Evolutionary conservation across 2,113 vertebrate genomes (phyloP), one percentile per base, ranked within the genome.

Genomic region (Notarius lentiginosus): DNA sequence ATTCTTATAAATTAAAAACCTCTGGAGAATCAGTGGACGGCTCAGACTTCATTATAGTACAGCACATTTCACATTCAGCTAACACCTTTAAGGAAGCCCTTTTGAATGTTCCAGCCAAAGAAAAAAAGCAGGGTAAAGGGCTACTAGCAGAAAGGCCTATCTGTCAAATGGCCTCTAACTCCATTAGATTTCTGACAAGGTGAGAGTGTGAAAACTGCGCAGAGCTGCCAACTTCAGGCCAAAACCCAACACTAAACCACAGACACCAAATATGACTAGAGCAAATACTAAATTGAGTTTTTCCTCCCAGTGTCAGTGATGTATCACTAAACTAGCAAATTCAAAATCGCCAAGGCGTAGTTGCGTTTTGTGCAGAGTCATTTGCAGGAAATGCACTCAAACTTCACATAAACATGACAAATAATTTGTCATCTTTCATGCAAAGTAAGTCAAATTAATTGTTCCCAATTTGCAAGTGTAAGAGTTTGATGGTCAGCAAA

Each of bases 241-340:
- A 86, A 87, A 80, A 51, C n/a, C 34, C 34, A 84, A 51, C 80
- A 88, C 86, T 88, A 90, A 87, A 24, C 30, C 9, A 27, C 65
- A 73, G 83, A 83, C 89, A 49, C 86, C 81, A 18, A 75, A 82
- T 81, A 89, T 2, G 12, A 22, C 17, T 47, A 84, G 86, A 83
- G 60, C 66, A 70, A 83, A 22, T 47, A 47, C 70, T 47, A 73
- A 73, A 47, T 73, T 73, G 10, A 75, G 20, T 75, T 75, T 75
- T 51, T 47, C 66, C 4, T 17, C 68, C 8, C 1, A 72, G 17
- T 41, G 68, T 41, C 15, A 73, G 70, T 4, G 12, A 24, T 75
- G 4, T 6, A 75, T 53, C 22, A 15, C 0, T 51, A 53, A 75
- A 24, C 47, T 47, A 75, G 72, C 8, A 24, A 75, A 75, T 22